These are phyloP conservation scores for Pteruthius melanotis DNA, from an alignment of 2,113 vertebrate species.

Conservation along the genomic window DNA sequence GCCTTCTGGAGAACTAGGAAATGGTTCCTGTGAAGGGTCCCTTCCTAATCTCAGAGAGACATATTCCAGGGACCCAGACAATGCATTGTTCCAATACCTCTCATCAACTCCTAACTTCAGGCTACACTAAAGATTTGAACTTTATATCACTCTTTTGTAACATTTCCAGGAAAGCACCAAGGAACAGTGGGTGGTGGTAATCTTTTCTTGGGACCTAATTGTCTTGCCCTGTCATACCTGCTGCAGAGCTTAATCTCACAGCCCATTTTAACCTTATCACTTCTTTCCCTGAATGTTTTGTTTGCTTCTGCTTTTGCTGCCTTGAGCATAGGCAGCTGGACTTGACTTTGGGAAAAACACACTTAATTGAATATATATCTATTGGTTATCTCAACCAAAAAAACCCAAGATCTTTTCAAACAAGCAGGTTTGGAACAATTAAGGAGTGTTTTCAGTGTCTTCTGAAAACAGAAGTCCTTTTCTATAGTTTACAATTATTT, in stretches of 20 bases:
- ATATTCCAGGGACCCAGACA: not conserved
- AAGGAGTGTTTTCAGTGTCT: not conserved
- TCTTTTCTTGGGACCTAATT: not conserved
- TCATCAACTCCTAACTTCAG: not conserved
- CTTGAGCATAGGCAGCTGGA: not conserved
- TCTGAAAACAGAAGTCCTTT: not conserved
- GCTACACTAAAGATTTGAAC: not conserved
- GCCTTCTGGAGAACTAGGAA: not conserved
- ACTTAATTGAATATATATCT: not conserved
- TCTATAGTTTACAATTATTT: not conserved
- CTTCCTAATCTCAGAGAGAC: not conserved
- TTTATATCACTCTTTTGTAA: not conserved
- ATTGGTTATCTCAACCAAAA: not conserved
- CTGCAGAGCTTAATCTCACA: not conserved
- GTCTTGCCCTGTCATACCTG: not conserved
- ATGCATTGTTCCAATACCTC: not conserved
- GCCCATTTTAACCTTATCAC: not conserved
- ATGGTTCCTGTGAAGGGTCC: not conserved
- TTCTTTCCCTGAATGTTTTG: not conserved
- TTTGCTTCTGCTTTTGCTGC: not conserved
- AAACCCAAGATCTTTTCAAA: not conserved
- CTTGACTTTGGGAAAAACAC: not conserved
- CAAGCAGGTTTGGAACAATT: not conserved
- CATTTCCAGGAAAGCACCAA: not conserved
- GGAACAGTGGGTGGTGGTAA: not conserved